phyloP scores from a whole-genome alignment of 2,797 vertebrate species.

The Cygnus olor region DNA sequence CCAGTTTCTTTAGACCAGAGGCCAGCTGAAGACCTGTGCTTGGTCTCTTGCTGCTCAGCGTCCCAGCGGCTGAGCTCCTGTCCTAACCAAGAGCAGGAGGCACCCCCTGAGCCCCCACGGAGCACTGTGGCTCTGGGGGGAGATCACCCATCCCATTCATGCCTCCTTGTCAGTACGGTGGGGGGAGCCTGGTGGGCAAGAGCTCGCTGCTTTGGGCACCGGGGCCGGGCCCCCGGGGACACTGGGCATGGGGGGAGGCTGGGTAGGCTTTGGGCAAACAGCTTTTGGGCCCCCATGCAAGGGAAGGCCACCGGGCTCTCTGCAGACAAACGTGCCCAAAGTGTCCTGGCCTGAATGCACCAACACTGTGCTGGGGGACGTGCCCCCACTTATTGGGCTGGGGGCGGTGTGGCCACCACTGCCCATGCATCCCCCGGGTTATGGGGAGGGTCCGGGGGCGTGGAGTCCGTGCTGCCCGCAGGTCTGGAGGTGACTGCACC shows the following conservation, averaged over 20 bases:
- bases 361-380: neutral
- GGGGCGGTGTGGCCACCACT: neutral
- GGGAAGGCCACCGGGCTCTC: neutral
- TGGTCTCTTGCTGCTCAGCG: neutral
- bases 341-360: neutral
- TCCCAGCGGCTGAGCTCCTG: neutral
- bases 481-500: neutral
- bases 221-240: neutral
- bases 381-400: fast-evolving
- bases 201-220: neutral
- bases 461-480: neutral
- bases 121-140: neutral
- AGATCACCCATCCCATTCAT: neutral
- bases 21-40: neutral
- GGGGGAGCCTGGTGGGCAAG: neutral
- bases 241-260: neutral
- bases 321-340: neutral
- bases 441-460: neutral
- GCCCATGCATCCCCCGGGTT: neutral
- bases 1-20: neutral
- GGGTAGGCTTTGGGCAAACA: neutral
- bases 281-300: neutral
- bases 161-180: neutral
- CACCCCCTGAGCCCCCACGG: too few relatives aligned
- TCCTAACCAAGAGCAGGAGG: neutral